Base-by-base conservation (phyloP, 2,797 vertebrate genomes). In the Melanogrammus aeglefinus region DNA sequence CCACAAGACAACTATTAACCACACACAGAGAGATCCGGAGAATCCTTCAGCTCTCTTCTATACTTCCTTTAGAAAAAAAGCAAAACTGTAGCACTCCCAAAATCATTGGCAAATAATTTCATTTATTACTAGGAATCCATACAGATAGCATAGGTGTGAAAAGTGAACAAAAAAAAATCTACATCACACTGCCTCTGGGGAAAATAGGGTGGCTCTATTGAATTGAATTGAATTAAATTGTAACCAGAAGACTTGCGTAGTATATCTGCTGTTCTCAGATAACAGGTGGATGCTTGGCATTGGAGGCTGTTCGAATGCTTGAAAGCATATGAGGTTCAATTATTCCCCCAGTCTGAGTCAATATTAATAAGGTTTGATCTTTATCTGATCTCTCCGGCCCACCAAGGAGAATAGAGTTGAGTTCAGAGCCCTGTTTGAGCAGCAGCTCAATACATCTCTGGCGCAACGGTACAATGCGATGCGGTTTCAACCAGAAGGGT, bases 361-460 rank as follows among this genome's bases (percentile, higher is more conserved):
- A 93, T 93, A 93, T 93, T 93, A 93, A 93, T 93, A 93, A 92
- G 91, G 90, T 92, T 92, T 92, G 92, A 93, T 93, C 92, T 93
- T 92, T 92, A 93, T 92, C 91, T 92, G 91, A 92, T 92, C 91
- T 90, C 90, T 86, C 90, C 90, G 90, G 91, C 91, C 87, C 87
- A 89, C 90, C 91, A 90, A 91, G 90, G 91, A 93, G 92, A 92
- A 93, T 92, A 92, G 92, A 93, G 91, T 92, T 92, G 91, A 92
- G 92, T 92, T 92, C 91, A 91, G 90, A 44, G 89, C 87, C 91
- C 86, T 92, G 92, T 92, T 93, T 93, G 91, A 93, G 90, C 90
- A 92, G 92, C 92, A 85, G 92, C 91, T 93, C 92, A 91, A 93
- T 93, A 93, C 88, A 89, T 91, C 91, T 89, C 84, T 0, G 87